Percentiles rank a stretch among this genome's conserved stretches.
phyloP scores from a whole-genome alignment of 2,113 vertebrate genomes.

The Vicugna pacos region DNA sequence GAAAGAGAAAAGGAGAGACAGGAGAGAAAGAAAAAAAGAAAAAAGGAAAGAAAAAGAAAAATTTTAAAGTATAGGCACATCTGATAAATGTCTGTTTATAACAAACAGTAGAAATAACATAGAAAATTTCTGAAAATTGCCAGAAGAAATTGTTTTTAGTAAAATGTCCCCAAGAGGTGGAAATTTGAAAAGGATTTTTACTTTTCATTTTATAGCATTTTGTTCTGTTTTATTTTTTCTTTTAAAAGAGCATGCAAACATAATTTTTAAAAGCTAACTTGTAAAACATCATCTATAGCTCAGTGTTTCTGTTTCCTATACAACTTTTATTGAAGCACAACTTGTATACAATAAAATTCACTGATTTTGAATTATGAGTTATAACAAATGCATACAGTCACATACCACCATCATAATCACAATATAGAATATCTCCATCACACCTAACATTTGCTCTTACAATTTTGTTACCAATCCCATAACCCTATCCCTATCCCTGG shows the following conservation, averaged over 20 bases:
- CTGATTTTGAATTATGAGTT: neutral
- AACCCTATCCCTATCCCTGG: neutral
- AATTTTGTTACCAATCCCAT: neutral
- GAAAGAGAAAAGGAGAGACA: neutral
- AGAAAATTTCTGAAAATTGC: neutral
- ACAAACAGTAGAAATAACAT: neutral
- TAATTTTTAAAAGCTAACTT: constrained; percentile 52
- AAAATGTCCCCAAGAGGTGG: neutral
- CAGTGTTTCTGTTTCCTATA: neutral
- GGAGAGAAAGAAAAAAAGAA: rapidly evolving
- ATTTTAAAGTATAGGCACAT: neutral
- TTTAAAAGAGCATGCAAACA: neutral
- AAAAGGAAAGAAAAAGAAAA: neutral
- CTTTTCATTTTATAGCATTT: neutral
- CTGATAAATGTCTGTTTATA: neutral
- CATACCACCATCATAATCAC: neutral
- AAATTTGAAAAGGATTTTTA: neutral
- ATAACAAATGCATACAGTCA: neutral
- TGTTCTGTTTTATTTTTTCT: neutral
- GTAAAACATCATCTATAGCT: neutral
- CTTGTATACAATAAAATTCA: neutral
- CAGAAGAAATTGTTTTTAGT: neutral
- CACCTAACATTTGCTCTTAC: neutral
- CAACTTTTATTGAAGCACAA: neutral
- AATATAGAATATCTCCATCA: neutral